A percentile compares a stretch with the other conserved stretches of the same genome.
Evolutionary conservation across 2,888 invertebrate species (phyloP).

Genomic region (Tetramorium bicarinatum): DNA sequence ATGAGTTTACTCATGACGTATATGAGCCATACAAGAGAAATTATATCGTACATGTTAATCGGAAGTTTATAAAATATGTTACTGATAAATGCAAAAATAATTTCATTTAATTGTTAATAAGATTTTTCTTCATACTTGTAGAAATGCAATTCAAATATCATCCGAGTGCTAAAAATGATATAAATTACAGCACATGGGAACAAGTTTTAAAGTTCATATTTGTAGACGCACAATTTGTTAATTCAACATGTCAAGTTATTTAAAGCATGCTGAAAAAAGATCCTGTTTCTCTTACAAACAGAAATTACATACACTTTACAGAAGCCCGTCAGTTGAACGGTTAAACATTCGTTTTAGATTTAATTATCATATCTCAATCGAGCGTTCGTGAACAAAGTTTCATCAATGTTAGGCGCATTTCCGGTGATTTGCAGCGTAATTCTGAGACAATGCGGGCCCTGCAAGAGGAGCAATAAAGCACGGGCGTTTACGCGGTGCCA

Average conservation of each 20-base stretch:
- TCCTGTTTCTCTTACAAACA: conserved; percentile 5
- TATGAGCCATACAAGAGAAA: neutral
- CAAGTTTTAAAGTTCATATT: neutral
- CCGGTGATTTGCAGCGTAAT: neutral
- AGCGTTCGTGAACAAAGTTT: neutral
- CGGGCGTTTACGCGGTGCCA: conserved; percentile 72
- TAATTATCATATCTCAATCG: neutral
- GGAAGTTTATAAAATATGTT: neutral
- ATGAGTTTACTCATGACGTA: neutral
- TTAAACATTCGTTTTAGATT: neutral
- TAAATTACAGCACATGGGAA: conserved; percentile 1
- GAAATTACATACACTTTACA: conserved; percentile 12
- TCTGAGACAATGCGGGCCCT: conserved; percentile 24
- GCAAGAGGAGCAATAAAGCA: conserved; percentile 55
- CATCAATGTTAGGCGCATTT: neutral
- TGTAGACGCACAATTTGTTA: conserved; percentile 27
- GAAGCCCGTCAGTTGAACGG: conserved; percentile 10
- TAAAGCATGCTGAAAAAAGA: neutral
- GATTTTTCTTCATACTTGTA: neutral
- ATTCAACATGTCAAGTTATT: conserved; percentile 30
- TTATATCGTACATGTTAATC: neutral
- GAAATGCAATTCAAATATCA: conserved; percentile 9
- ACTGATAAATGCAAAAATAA: neutral
- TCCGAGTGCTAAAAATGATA: neutral
- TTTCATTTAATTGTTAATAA: conserved; percentile 12